A percentile compares a stretch with the other conserved stretches of the same genome.
Conservation (phyloP, 2,888 invertebrate genomes). For the Macrophya annulata region DNA sequence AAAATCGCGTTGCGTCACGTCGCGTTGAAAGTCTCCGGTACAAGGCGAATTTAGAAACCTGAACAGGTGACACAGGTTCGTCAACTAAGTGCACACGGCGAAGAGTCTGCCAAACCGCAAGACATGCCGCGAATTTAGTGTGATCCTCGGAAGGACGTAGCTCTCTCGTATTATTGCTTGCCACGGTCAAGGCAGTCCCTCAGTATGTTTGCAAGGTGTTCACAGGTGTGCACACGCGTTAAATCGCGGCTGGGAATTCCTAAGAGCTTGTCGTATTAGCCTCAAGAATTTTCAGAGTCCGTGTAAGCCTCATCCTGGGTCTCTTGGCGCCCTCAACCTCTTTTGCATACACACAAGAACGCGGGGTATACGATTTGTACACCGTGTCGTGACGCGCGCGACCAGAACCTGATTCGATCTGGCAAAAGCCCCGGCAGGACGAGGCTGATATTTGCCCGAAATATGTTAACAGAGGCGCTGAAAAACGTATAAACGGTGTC, state of each 20-base stretch:
- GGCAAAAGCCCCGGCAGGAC: constrained; percentile 28
- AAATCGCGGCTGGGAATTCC: constrained; percentile 76
- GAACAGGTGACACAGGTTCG: constrained; percentile 49
- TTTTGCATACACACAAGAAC: constrained; percentile 16
- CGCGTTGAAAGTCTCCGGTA: constrained; percentile 53
- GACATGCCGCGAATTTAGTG: constrained; percentile 52
- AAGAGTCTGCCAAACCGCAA: constrained; percentile 50
- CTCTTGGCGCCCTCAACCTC: constrained; percentile 35
- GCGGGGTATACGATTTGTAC: constrained; percentile 36
- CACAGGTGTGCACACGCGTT: constrained; percentile 60
- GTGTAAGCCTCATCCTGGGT: constrained; percentile 27
- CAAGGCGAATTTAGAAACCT: constrained; percentile 35
- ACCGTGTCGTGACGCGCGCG: constrained; percentile 33
- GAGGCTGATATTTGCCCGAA: constrained; percentile 26
- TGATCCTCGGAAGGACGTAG: constrained; percentile 48
- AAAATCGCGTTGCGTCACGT: constrained; percentile 47
- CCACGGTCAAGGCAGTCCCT: neutral
- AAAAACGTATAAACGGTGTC: constrained; percentile 6
- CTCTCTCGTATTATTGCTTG: constrained; percentile 46
- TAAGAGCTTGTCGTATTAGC: constrained; percentile 77
- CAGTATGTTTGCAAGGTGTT: neutral
- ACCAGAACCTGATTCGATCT: constrained; percentile 42
- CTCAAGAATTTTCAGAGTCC: constrained; percentile 41
- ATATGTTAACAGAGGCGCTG: constrained; percentile 39
- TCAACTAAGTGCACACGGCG: constrained; percentile 19